phyloP scores from a whole-genome alignment of 2,113 vertebrate genomes.

The Chrysochloris asiatica region DNA sequence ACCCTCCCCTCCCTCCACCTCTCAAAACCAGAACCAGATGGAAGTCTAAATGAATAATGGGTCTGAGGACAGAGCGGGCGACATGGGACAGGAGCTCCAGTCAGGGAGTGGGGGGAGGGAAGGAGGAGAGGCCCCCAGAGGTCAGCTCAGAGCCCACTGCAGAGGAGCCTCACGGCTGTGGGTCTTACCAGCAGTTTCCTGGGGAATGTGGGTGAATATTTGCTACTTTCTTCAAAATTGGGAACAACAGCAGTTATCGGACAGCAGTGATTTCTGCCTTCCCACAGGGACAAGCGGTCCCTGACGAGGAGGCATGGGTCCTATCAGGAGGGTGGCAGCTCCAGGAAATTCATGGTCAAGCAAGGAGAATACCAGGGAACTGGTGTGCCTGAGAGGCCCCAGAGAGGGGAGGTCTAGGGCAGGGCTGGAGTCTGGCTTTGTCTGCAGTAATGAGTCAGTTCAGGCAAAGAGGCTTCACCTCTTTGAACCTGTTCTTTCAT shows the following conservation, averaged over 20 bases:
- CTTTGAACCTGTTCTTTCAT: background rate
- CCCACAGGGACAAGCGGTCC: rapidly evolving
- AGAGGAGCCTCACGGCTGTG: background rate
- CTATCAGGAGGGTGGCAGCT: background rate
- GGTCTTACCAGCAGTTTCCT: background rate
- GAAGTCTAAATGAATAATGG: background rate
- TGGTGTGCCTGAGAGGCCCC: no score
- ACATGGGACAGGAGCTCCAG: background rate
- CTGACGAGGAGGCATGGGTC: background rate
- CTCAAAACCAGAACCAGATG: conserved; percentile 29
- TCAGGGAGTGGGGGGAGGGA: background rate
- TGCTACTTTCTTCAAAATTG: background rate
- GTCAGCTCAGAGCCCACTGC: background rate
- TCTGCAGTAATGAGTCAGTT: no score
- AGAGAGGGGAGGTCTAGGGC: background rate
- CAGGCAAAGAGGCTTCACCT: background rate
- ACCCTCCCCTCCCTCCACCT: background rate
- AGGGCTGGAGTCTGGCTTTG: background rate
- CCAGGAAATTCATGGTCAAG: background rate
- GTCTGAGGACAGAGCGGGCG: background rate
- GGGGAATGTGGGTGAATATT: background rate
- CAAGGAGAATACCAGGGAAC: background rate
- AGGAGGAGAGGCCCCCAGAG: background rate
- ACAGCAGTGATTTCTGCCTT: background rate
- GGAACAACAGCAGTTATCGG: rapidly evolving